phyloP scores from a whole-genome alignment of 2,888 invertebrate species.

The Temnothorax rugatulus region DNA sequence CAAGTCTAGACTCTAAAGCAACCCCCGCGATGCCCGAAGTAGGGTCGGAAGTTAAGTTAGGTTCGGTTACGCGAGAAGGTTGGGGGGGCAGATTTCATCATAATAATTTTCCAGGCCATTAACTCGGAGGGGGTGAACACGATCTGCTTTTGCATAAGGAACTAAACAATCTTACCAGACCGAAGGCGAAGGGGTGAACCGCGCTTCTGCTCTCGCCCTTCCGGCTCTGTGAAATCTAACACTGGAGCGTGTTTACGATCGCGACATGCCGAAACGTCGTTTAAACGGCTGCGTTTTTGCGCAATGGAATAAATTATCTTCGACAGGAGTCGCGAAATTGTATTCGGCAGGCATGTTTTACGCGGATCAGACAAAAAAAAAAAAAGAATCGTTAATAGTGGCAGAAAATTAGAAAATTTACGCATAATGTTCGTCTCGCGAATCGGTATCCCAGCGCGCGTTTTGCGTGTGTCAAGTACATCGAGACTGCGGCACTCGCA shows the following conservation, averaged over 20 bases:
- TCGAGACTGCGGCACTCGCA: constrained; percentile 8
- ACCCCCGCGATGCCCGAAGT: constrained; percentile 68
- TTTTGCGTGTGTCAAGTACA: not conserved
- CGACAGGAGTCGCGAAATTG: too few species aligned
- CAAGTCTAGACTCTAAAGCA: constrained; percentile 64
- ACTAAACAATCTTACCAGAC: constrained; percentile 77
- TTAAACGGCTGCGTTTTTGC: constrained; percentile 17
- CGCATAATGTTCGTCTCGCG: not conserved
- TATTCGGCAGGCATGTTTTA: too few species aligned
- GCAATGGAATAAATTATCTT: not conserved
- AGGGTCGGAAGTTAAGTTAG: constrained; percentile 65
- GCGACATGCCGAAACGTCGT: constrained; percentile 11
- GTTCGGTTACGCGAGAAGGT: constrained; percentile 72
- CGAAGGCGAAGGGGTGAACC: constrained; percentile 55
- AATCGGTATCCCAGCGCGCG: not conserved
- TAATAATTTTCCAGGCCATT: constrained; percentile 86
- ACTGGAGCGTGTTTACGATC: constrained; percentile 57
- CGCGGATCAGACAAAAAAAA: not conserved
- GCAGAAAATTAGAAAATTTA: not conserved
- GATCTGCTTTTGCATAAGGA: constrained; percentile 80
- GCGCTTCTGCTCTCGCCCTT: constrained; percentile 43
- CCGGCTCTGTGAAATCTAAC: constrained; percentile 63
- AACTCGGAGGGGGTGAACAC: constrained; percentile 76
- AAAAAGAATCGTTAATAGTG: not conserved
- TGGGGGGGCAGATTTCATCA: constrained; percentile 83